Evolutionary conservation across 2,113 vertebrate genomes (phyloP).

Genomic region (Butorides virescens): DNA sequence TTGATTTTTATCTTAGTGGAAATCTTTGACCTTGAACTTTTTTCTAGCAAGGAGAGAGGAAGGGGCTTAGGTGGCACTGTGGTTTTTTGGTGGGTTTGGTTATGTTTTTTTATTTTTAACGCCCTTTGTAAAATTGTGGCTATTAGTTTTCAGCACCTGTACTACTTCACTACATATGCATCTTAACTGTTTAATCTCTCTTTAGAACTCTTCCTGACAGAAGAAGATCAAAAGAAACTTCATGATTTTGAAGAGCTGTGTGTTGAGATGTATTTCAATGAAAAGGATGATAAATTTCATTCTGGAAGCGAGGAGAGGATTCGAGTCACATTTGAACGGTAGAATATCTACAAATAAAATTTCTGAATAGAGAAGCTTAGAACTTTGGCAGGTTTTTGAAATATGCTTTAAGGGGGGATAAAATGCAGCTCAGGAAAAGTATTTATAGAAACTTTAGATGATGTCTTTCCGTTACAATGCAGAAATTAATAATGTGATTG

Average conservation of each 20-base stretch:
- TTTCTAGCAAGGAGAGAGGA: neutral
- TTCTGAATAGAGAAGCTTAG: neutral
- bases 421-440: neutral
- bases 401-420: neutral
- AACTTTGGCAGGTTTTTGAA: neutral
- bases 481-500: neutral
- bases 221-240: conserved; percentile 99
- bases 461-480: neutral
- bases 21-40: neutral
- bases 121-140: neutral
- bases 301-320: conserved; percentile 96
- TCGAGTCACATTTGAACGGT: conserved; percentile 96
- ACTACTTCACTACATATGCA: neutral
- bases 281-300: conserved; percentile 97
- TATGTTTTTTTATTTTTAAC: neutral
- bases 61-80: neutral
- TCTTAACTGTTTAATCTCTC: neutral
- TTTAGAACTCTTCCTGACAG: conserved; percentile 93
- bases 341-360: neutral
- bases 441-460: neutral
- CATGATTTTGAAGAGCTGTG: conserved; percentile 99
- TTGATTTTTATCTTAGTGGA: neutral
- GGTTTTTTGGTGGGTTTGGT: neutral
- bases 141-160: neutral
- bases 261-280: conserved; percentile 98